Evolutionary conservation across 2,797 vertebrate genomes (phyloP).

Genomic region (Silurus lanzhouensis): DNA sequence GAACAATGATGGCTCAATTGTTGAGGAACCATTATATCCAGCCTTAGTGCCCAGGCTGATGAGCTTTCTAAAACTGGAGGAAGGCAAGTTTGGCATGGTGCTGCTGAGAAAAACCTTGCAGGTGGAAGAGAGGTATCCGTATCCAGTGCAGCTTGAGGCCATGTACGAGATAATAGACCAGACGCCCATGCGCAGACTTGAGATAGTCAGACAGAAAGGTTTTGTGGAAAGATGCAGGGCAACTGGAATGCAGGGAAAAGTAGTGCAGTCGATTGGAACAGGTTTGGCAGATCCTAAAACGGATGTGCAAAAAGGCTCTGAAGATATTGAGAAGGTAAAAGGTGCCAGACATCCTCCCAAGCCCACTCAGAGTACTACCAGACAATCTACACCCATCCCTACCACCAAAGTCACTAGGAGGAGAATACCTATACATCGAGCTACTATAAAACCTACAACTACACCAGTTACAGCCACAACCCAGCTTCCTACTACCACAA

Average conservation of each 20-base stretch:
- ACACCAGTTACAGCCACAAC: slow-evolving; percentile 42
- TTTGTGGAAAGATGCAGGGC: slow-evolving; percentile 84
- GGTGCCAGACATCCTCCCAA: slow-evolving; percentile 57
- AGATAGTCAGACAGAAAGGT: slow-evolving; percentile 83
- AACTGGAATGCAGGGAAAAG: slow-evolving; percentile 81
- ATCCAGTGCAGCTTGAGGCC: slow-evolving; percentile 84
- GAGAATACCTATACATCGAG: neutral
- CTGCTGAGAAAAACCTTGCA: slow-evolving; percentile 84
- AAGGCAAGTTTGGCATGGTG: slow-evolving; percentile 86
- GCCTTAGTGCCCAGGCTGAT: slow-evolving; percentile 79
- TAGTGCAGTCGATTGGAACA: slow-evolving; percentile 63
- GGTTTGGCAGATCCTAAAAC: neutral
- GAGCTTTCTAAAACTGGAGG: slow-evolving; percentile 84
- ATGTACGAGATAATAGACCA: slow-evolving; percentile 85
- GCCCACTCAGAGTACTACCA: slow-evolving; percentile 41
- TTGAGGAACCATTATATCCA: slow-evolving; percentile 79
- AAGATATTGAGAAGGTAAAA: slow-evolving; percentile 56
- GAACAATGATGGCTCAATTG: slow-evolving; percentile 77
- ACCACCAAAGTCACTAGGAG: neutral
- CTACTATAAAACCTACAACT: slow-evolving; percentile 32
- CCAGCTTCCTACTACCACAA: slow-evolving; percentile 61
- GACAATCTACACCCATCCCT: slow-evolving; percentile 14
- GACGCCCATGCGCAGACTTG: slow-evolving; percentile 79
- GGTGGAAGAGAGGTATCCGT: slow-evolving; percentile 84
- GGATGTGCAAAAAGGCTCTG: slow-evolving; percentile 44